Base-by-base conservation (phyloP, 2,888 invertebrate genomes). In the Oscheius sp. region DNA sequence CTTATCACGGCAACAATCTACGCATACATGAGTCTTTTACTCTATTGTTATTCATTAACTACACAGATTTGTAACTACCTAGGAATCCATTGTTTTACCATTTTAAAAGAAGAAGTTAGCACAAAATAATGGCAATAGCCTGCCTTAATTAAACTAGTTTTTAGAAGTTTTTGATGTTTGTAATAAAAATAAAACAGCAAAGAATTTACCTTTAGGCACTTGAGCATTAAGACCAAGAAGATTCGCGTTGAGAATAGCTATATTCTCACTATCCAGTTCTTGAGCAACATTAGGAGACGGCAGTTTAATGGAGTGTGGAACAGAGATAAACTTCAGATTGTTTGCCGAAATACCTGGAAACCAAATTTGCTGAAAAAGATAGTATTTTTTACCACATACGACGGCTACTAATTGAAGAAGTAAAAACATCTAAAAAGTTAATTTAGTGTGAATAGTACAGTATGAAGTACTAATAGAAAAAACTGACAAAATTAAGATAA, bases 41-140 rank as follows among this genome's bases (percentile, higher is more conserved):
- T 84, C 38, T 88, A 87, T 74, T 88, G 87, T 50, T 57, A 72
- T n/a, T 68, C 78, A 2, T 86, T 88, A 28, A 88, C 88, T 65
- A 77, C 76, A 44, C 87, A 88, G 70, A 88, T 88, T 68, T 88
- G 88, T 80, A 81, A 82, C 49, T 86, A 86, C 73, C 81, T 89
- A 64, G 79, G 86, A 59, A 88, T 88, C 67, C 86, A 85, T 74
- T 88, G 88, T 81, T 88, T 88, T 71, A 12, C 14, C 1, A 59
- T 59, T n/a, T 36, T 36, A n/a, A 33, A 5, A 17, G 54, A 54
- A 33, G 54, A 54, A 22, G 54, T 54, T 30, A 33, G 22, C 20
- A 36, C 33, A 32, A 54, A 33, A 33, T 33, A 33, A 20, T 32
- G 36, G 17, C 36, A 33, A 33, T 26, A 28, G 5, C 12, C 14